phyloP scores from a whole-genome alignment of 2,888 invertebrate genomes.

The Argynnis bischoffii region DNA sequence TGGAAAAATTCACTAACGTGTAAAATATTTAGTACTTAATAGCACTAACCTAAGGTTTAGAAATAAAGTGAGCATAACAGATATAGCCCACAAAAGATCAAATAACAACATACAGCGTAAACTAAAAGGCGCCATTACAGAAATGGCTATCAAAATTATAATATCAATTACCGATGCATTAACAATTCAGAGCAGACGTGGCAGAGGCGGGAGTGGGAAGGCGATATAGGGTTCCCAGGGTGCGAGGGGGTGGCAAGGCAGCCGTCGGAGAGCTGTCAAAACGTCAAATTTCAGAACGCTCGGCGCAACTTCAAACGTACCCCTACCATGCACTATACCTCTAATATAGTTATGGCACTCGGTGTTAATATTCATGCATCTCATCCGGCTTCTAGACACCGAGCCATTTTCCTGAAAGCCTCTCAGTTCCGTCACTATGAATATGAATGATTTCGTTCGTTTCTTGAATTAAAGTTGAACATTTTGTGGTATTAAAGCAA shows the following conservation, averaged over 20 bases:
- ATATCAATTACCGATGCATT: constrained; percentile 82
- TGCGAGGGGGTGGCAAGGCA: constrained; percentile 61
- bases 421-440: constrained; percentile 69
- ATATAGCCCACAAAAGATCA: constrained; percentile 27
- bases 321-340: constrained; percentile 73
- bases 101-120: constrained; percentile 47
- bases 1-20: too few species aligned
- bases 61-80: not conserved
- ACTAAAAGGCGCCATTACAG: constrained; percentile 63
- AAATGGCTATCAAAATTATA: constrained; percentile 78
- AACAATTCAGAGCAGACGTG: constrained; percentile 81
- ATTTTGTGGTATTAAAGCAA: constrained; percentile 30
- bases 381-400: constrained; percentile 72
- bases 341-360: constrained; percentile 77
- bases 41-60: not conserved
- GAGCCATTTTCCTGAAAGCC: constrained; percentile 79
- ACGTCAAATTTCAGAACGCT: constrained; percentile 82
- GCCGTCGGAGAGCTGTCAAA: constrained; percentile 82
- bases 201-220: constrained; percentile 76
- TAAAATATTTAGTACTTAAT: not conserved
- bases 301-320: constrained; percentile 81
- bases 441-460: constrained; percentile 78
- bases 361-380: constrained; percentile 81
- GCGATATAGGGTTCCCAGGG: constrained; percentile 51
- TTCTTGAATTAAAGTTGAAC: constrained; percentile 71